These are phyloP conservation scores for Geothlypis trichas DNA, from an alignment of 2,113 vertebrate species.

Conservation along the genomic window DNA sequence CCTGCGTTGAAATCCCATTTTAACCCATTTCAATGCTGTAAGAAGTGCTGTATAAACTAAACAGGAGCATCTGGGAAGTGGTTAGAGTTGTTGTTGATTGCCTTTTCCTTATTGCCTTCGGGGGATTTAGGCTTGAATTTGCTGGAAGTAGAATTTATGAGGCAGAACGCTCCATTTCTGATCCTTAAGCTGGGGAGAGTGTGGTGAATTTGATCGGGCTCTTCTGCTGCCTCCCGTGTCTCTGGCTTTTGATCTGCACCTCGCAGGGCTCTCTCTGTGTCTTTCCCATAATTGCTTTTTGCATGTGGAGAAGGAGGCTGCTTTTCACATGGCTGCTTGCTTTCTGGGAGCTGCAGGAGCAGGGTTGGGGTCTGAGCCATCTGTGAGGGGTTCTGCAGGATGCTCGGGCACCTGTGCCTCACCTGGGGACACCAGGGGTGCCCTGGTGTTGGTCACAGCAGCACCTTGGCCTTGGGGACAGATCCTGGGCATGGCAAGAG, in stretches of 20 bases:
- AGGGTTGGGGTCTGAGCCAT: not conserved
- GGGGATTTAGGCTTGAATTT: conserved; percentile 59
- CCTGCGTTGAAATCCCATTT: conserved; percentile 70
- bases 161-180: conserved; percentile 59
- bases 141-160: conserved; percentile 59
- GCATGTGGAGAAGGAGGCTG: not conserved
- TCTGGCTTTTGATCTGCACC: conserved; percentile 6
- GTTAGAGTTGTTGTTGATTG: conserved; percentile 60
- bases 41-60: conserved; percentile 36
- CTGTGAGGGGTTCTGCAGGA: not conserved
- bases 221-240: not conserved
- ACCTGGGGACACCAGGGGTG: not conserved
- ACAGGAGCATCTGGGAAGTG: conserved; percentile 66
- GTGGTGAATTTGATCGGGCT: not conserved
- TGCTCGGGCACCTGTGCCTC: not conserved
- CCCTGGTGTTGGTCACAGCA: not conserved
- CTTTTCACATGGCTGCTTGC: not conserved
- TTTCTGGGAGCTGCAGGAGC: not conserved
- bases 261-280: not conserved
- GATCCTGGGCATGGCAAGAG: not conserved
- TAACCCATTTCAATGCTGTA: conserved; percentile 39
- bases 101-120: conserved; percentile 38
- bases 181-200: conserved; percentile 26
- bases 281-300: not conserved
- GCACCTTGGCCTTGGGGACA: accelerated